Evolutionary conservation across 2,797 vertebrate species (phyloP), one percentile per base, ranked within the genome.

Genomic region (Myoxocephalus aenaeus): DNA sequence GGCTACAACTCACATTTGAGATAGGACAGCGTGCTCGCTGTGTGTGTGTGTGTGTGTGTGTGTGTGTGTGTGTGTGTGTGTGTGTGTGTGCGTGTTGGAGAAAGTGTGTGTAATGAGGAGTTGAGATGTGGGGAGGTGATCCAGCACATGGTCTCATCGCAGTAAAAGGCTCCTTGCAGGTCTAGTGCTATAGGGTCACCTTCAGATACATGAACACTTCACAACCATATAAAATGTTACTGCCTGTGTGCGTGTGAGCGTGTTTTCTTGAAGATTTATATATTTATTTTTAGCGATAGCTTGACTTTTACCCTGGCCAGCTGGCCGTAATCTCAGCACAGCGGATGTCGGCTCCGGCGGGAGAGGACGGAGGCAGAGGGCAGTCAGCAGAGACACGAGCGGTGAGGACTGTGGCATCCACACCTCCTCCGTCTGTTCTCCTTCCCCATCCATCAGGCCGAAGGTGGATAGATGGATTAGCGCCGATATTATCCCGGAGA

Each of bases 81-180:
- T 62, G 25, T 22, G 9, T 51, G 65, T 34, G 9, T 32, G 40
- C 54, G 79, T 80, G 53, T 65, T 32, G 32, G 32, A 32, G 32
- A 32, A 32, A 32, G 42, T 44, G 63, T 69, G 79, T 75, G 54
- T 66, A 50, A 82, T 75, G 54, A 80, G 72, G 73, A 76, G 73
- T 73, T 57, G 71, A 80, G 79, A 78, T 65, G 72, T 63, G 36
- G 44, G 56, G 70, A 88, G 86, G 81, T 88, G 86, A 89, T 86
- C 67, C 84, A 73, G 89, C 86, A 89, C 89, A 67, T 70, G 17
- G 73, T 76, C 81, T 92, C 89, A 89, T 90, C 29, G 80, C 85
- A 70, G 84, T 92, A 84, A 92, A 90, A 93, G 85, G 87, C 78
- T 91, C 74, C 81, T 79, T 73, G 48, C 69, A 56, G 20, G 85